Conservation (phyloP, 2,797 vertebrate genomes). For the Pseudomugil gertrudae region DNA sequence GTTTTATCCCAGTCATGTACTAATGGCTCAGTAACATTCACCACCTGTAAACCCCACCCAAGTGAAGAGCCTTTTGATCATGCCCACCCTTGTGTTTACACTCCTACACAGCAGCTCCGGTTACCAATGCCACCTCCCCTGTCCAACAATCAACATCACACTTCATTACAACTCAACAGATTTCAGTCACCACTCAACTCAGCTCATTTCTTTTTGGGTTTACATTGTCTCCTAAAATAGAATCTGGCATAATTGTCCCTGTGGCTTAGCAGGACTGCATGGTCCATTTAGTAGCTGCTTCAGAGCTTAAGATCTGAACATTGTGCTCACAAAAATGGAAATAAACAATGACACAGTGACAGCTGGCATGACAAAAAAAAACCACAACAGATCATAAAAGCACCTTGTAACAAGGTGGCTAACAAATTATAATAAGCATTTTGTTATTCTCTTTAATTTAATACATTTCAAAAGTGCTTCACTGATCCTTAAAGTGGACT, state of each 20-base stretch:
- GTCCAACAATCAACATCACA: slow-evolving; percentile 41
- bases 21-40: slow-evolving; percentile 36
- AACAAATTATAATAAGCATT: not conserved
- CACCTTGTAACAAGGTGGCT: not conserved
- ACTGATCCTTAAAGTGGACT: not conserved
- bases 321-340: slow-evolving; percentile 13
- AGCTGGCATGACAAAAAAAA: slow-evolving; percentile 4
- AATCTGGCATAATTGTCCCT: slow-evolving; percentile 24
- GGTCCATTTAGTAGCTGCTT: slow-evolving; percentile 31
- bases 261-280: slow-evolving; percentile 8
- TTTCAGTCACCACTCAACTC: slow-evolving; percentile 43
- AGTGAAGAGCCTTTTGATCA: slow-evolving; percentile 58
- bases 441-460: not conserved
- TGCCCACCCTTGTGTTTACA: slow-evolving; percentile 39
- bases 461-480: not conserved
- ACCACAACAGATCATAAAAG: slow-evolving; percentile 1
- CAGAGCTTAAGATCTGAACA: slow-evolving; percentile 12
- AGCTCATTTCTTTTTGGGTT: slow-evolving; percentile 33
- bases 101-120: slow-evolving; percentile 51
- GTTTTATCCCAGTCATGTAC: slow-evolving; percentile 16
- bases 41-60: slow-evolving; percentile 67
- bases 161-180: slow-evolving; percentile 45
- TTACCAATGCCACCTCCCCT: slow-evolving; percentile 48
- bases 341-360: not conserved
- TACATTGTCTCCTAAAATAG: slow-evolving; percentile 52